These are phyloP conservation scores for Mythimna impura DNA, from an alignment of 2,888 invertebrate species.

Conservation along the genomic window DNA sequence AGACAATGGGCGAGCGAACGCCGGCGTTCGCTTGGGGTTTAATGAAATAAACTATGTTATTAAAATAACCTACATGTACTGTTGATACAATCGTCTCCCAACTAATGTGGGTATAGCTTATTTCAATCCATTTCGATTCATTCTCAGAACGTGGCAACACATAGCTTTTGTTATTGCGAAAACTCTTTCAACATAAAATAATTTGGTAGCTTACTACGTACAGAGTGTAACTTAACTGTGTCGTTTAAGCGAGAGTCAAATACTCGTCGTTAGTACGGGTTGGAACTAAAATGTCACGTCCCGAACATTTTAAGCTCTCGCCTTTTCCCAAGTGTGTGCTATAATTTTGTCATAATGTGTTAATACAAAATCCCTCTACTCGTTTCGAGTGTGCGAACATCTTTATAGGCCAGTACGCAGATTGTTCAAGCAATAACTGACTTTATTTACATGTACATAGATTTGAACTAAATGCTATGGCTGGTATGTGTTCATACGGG, in stretches of 20 bases:
- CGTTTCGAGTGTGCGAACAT: conserved; percentile 68
- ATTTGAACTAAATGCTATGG: conserved; percentile 50
- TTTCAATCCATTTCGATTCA: neutral
- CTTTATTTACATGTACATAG: conserved; percentile 57
- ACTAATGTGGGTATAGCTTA: neutral
- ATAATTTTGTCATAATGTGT: conserved; percentile 78
- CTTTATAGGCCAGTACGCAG: conserved; percentile 59
- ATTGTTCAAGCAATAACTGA: conserved; percentile 52
- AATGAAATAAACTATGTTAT: too few species aligned
- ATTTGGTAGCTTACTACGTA: conserved; percentile 52
- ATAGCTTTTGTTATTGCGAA: conserved; percentile 25
- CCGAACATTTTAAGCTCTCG: conserved; percentile 76
- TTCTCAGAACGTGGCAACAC: conserved; percentile 11
- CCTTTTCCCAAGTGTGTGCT: conserved; percentile 71
- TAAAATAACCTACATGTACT: too few species aligned
- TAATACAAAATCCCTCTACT: conserved; percentile 73
- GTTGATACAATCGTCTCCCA: neutral
- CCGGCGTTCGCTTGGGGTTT: too few species aligned
- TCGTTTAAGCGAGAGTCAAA: conserved; percentile 69
- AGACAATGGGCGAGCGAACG: too few species aligned
- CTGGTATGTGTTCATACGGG: conserved; percentile 24
- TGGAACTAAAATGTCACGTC: conserved; percentile 81
- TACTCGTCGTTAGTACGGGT: conserved; percentile 77
- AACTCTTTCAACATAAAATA: conserved; percentile 52
- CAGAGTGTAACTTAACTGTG: conserved; percentile 57